Percentiles rank a stretch among this genome's conserved stretches.
Evolutionary conservation across 2,797 vertebrate genomes (phyloP).

Genomic region (Rhynchotus rufescens): DNA sequence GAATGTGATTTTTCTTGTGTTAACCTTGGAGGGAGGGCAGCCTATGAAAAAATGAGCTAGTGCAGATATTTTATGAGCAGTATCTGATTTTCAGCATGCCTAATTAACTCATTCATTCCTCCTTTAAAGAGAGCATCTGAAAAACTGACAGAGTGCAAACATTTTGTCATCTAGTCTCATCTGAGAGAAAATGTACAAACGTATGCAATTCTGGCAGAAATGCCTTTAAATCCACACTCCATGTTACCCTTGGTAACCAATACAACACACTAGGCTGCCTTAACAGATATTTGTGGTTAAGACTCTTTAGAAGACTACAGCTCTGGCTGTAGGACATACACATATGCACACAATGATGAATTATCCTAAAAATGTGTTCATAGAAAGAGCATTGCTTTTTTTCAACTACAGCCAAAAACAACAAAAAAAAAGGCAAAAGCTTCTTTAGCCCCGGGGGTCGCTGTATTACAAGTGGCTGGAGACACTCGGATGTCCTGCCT

Average conservation of each 20-base stretch:
- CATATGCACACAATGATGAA: background rate
- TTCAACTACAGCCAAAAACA: background rate
- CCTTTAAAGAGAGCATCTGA: background rate
- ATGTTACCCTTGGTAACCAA: background rate
- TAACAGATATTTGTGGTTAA: background rate
- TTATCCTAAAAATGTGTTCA: background rate
- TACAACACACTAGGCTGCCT: background rate
- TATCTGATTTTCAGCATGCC: background rate
- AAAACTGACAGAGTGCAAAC: background rate
- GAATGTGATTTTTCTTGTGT: background rate
- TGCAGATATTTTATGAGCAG: background rate
- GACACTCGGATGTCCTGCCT: background rate
- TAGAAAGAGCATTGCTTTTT: background rate
- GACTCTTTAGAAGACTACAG: background rate
- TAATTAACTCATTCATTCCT: background rate
- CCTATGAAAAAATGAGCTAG: background rate
- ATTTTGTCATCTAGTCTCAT: background rate
- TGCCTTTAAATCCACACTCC: background rate
- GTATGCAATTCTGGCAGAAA: background rate
- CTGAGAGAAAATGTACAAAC: background rate
- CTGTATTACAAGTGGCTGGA: background rate
- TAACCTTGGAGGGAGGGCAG: rapidly evolving
- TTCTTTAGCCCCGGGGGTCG: background rate
- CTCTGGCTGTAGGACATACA: background rate
- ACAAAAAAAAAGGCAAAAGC: background rate